A percentile compares a stretch with the other conserved stretches of the same genome.
These are phyloP conservation scores for Drosophila vallismaia DNA, from an alignment of 2,888 invertebrate genomes.

Conservation along the genomic window DNA sequence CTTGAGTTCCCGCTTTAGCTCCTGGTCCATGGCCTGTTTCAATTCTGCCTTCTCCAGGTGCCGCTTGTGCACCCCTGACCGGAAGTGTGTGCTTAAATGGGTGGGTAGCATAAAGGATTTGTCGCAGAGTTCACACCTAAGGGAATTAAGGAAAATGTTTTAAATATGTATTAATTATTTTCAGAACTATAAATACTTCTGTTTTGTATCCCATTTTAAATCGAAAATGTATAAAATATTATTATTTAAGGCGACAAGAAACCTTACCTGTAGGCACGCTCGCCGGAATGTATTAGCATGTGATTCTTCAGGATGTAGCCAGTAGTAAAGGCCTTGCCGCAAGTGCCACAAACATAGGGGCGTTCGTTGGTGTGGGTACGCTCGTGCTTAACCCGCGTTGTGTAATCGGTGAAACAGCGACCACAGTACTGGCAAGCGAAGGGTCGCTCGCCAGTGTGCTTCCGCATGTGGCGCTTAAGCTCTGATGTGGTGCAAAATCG, in stretches of 20 bases:
- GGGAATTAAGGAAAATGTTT: too few species aligned
- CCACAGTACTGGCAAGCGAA: conserved; percentile 73
- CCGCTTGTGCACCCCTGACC: conserved; percentile 71
- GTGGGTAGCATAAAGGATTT: conserved; percentile 74
- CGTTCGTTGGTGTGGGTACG: conserved; percentile 78
- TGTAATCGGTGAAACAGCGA: conserved; percentile 69
- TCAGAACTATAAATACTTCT: too few species aligned
- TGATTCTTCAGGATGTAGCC: conserved; percentile 72
- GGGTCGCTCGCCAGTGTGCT: conserved; percentile 70
- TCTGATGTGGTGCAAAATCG: conserved; percentile 74
- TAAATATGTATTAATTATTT: too few species aligned
- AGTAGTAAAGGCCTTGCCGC: conserved; percentile 75
- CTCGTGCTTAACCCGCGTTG: conserved; percentile 68
- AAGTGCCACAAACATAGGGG: conserved; percentile 69
- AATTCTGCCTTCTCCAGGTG: conserved; percentile 68
- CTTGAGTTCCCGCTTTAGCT: conserved; percentile 61
- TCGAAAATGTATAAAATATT: neutral
- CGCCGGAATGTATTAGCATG: conserved; percentile 71
- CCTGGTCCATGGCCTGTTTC: conserved; percentile 59
- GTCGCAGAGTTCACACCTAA: conserved; percentile 66
- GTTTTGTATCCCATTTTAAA: too few species aligned
- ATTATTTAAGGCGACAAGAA: neutral
- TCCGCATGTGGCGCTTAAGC: conserved; percentile 72
- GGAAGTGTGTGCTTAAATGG: conserved; percentile 69
- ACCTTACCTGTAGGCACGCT: conserved; percentile 67